Base-by-base conservation (phyloP, 2,797 vertebrate genomes). In the Rachycentron canadum region DNA sequence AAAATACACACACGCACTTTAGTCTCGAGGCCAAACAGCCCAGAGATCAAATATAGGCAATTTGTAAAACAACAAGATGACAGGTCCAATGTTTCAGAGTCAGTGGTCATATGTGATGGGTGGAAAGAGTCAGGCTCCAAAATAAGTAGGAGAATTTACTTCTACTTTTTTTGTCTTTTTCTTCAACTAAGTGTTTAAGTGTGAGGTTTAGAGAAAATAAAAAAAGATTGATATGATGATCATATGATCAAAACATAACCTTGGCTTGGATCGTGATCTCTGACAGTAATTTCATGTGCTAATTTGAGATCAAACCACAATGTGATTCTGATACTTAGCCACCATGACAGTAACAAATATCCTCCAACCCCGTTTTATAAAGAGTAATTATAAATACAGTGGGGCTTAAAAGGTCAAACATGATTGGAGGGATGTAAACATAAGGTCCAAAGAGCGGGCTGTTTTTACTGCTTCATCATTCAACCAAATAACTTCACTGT, bases 1-100 rank as follows among this genome's bases (percentile, higher is more conserved):
- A 91, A 93, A 91, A 92, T 21, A 89, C 83, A 89, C 83, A 72
- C 82, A 4, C 77, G 25, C 88, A 88, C 75, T 88, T 88, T 73
- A 85, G 83, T 78, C 81, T 88, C 86, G 1, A 62, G 85, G 80
- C 57, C 47, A 84, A 87, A 85, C 66, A 59, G 76, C 84, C 74
- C 30, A 34, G 78, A 90, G 80, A 81, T 43, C 84, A 53, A 83
- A 78, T 66, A 82, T 32, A 90, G 87, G 87, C 82, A 69, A 78
- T 85, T 78, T 81, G 72, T 84, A 79, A 82, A 90, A 81, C 36
- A 58, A 56, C 47, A 78, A 80, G 64, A 86, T 13, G 17, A 79
- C 83, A 82, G 74, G 80, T 83, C 68, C 66, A 36, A 86, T 53
- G 81, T 62, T 74, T 81, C 36, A 71, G 63, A 74, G 78, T 71